A percentile compares a stretch with the other conserved stretches of the same genome.
Evolutionary conservation across 1,140 invertebrate genomes (phyloP).

Genomic region (Pseudoatta argentina): DNA sequence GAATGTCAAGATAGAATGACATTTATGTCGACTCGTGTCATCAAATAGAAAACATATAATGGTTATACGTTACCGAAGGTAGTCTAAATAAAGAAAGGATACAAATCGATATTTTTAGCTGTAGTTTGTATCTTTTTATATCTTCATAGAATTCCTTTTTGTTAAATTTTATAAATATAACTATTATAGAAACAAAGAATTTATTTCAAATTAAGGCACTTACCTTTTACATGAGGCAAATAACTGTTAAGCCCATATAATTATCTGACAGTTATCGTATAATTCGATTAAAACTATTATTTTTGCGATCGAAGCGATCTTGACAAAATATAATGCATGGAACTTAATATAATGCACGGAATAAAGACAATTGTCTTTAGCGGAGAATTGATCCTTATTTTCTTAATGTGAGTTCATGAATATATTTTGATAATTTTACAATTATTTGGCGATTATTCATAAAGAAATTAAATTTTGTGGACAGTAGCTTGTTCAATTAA

Average conservation of each 20-base stretch:
- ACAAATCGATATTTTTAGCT: background rate
- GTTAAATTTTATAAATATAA: background rate
- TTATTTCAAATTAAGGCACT: constrained; percentile 25
- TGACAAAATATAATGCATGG: background rate
- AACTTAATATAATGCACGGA: background rate
- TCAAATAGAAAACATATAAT: background rate
- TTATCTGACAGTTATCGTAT: constrained; percentile 3
- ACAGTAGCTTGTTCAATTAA: background rate
- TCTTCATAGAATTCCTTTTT: background rate
- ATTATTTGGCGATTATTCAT: background rate
- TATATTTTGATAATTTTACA: background rate
- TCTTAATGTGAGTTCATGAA: background rate
- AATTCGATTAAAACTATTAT: background rate
- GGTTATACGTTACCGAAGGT: background rate
- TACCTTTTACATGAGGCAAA: background rate
- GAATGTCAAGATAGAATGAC: too few relatives aligned
- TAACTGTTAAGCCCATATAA: background rate
- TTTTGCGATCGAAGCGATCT: background rate
- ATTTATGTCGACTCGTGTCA: background rate
- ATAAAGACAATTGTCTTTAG: background rate
- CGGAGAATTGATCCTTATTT: background rate
- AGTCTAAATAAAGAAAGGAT: background rate
- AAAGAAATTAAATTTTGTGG: background rate
- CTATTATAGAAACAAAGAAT: background rate
- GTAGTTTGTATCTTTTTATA: background rate